phyloP scores from a whole-genome alignment of 2,797 vertebrate genomes.

The Toxotes lorentzi region DNA sequence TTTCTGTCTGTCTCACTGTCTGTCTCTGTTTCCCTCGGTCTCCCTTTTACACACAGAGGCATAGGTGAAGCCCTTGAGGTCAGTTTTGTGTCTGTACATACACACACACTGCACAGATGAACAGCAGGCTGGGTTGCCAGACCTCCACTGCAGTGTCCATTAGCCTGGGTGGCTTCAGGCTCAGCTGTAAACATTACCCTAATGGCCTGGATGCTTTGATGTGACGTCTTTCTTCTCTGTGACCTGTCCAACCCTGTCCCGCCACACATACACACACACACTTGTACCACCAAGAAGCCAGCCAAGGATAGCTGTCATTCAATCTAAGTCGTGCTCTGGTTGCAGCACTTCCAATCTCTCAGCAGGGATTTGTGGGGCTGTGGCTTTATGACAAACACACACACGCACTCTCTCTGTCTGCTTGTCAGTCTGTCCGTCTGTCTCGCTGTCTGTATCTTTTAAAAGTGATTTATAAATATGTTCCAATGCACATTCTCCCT shows the following conservation, averaged over 20 bases:
- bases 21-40: conserved; percentile 10
- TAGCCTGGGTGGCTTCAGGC: conserved; percentile 60
- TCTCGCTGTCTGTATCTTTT: conserved; percentile 46
- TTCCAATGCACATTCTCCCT: conserved; percentile 8
- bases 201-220: conserved; percentile 59
- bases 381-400: conserved; percentile 49
- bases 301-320: conserved; percentile 61
- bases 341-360: conserved; percentile 52
- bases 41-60: neutral
- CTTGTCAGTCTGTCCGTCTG: conserved; percentile 28
- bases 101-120: conserved; percentile 7
- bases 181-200: conserved; percentile 60
- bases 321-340: conserved; percentile 44
- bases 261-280: conserved; percentile 7
- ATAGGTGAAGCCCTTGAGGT: conserved; percentile 42
- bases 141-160: conserved; percentile 49
- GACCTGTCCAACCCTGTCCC: conserved; percentile 51
- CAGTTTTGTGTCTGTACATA: conserved; percentile 12
- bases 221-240: conserved; percentile 53
- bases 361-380: conserved; percentile 53
- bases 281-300: conserved; percentile 32
- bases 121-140: conserved; percentile 17
- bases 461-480: conserved; percentile 56
- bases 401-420: conserved; percentile 31
- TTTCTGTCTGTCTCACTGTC: conserved; percentile 26